Conservation (phyloP, 2,888 invertebrate genomes). For the Eueremaeus valkanovi region DNA sequence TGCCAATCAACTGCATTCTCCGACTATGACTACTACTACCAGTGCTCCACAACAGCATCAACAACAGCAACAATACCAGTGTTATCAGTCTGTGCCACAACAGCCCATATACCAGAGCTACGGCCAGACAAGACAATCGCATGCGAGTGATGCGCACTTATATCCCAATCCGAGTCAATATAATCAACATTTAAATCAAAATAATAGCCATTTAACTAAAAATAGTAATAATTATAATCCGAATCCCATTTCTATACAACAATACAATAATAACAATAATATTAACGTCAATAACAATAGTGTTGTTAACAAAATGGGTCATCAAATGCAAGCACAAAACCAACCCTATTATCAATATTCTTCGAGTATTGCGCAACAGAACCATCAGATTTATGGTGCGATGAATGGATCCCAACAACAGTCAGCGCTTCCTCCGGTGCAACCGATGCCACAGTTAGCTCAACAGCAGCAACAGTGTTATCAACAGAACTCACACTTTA, state of each 20-base stretch:
- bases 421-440: conserved; percentile 24
- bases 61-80: conserved; percentile 20
- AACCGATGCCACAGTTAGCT: neutral
- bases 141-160: too few relatives aligned
- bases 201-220: neutral
- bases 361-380: conserved; percentile 41
- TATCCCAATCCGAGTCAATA: neutral
- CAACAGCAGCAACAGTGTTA: conserved; percentile 27
- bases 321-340: conserved; percentile 24
- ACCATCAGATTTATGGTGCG: conserved; percentile 39
- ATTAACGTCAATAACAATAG: neutral
- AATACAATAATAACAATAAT: neutral
- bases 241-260: neutral
- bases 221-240: neutral
- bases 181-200: too few relatives aligned
- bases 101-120: neutral
- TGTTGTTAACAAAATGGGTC: neutral
- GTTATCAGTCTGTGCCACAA: neutral
- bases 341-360: neutral
- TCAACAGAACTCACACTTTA: neutral
- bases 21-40: neutral
- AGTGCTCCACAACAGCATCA: neutral
- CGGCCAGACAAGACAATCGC: too few relatives aligned
- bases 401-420: conserved; percentile 27
- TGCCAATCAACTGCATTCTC: neutral